phyloP scores from a whole-genome alignment of 2,888 invertebrate species.

The Euclidia mi region DNA sequence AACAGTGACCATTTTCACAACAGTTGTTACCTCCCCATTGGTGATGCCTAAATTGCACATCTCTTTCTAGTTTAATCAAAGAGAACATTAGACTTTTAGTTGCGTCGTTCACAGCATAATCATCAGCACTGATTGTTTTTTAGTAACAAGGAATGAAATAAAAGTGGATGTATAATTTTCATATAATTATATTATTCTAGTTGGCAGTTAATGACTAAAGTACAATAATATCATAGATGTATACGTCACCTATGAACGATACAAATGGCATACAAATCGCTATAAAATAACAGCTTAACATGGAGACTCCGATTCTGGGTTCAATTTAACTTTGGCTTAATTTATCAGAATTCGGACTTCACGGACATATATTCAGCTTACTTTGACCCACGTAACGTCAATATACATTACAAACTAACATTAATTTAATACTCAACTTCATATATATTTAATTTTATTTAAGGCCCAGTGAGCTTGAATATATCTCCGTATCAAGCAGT shows the following conservation, averaged over 20 bases:
- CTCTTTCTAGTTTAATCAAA: no score
- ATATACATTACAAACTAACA: background rate
- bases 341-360: slow-evolving; percentile 66
- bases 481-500: slow-evolving; percentile 55
- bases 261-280: slow-evolving; percentile 79
- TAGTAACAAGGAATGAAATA: slow-evolving; percentile 29
- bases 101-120: no score
- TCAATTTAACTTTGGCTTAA: slow-evolving; percentile 76
- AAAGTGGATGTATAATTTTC: slow-evolving; percentile 47
- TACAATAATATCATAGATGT: slow-evolving; percentile 73
- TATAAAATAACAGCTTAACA: slow-evolving; percentile 66
- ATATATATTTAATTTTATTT: background rate
- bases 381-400: slow-evolving; percentile 12
- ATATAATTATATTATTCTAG: slow-evolving; percentile 65
- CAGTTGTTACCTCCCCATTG: no score
- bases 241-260: slow-evolving; percentile 71
- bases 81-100: no score
- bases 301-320: slow-evolving; percentile 60
- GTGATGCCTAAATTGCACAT: no score
- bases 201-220: slow-evolving; percentile 84
- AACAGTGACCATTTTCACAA: no score
- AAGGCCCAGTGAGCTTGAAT: slow-evolving; percentile 26
- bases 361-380: slow-evolving; percentile 45
- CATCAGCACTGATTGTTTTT: no score
- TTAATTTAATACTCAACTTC: background rate